Conservation (phyloP, 2,113 vertebrate genomes). For the Hippocampus guttulatus region DNA sequence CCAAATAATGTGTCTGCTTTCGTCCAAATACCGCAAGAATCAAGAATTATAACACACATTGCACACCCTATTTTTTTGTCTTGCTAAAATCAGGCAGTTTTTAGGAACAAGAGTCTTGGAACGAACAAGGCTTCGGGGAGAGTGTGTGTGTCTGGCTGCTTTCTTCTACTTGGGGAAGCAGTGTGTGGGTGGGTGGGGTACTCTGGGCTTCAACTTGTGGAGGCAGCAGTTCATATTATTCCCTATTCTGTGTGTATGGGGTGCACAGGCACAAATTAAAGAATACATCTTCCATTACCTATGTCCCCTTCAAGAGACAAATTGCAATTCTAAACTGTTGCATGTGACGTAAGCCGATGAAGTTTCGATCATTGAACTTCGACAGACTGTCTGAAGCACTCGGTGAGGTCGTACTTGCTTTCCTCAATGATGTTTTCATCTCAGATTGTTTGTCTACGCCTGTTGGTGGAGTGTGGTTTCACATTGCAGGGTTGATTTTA, state of each 20-base stretch:
- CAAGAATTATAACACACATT: background rate
- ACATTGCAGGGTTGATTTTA: constrained; percentile 24
- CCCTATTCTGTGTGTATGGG: too few species aligned
- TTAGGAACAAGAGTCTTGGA: background rate
- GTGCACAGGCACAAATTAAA: too few species aligned
- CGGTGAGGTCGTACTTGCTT: constrained; percentile 30
- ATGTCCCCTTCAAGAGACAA: background rate
- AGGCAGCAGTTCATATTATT: too few species aligned
- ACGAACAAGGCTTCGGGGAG: too few species aligned
- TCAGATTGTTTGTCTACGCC: constrained; percentile 32
- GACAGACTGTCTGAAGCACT: constrained; percentile 49
- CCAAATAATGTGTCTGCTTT: background rate
- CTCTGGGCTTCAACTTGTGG: too few species aligned
- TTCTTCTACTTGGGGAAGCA: too few species aligned
- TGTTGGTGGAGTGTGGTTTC: constrained; percentile 4
- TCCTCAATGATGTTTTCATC: constrained; percentile 25
- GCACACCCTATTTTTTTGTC: background rate
- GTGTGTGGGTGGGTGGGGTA: too few species aligned
- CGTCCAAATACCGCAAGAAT: background rate
- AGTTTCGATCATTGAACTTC: constrained; percentile 29
- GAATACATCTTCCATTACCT: too few species aligned
- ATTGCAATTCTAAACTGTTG: constrained; percentile 36
- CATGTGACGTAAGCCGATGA: constrained; percentile 38
- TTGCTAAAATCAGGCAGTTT: background rate
- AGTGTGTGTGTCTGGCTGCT: too few species aligned